Conservation (phyloP, 1,140 invertebrate species). For the Drosophila paulistorum region DNA sequence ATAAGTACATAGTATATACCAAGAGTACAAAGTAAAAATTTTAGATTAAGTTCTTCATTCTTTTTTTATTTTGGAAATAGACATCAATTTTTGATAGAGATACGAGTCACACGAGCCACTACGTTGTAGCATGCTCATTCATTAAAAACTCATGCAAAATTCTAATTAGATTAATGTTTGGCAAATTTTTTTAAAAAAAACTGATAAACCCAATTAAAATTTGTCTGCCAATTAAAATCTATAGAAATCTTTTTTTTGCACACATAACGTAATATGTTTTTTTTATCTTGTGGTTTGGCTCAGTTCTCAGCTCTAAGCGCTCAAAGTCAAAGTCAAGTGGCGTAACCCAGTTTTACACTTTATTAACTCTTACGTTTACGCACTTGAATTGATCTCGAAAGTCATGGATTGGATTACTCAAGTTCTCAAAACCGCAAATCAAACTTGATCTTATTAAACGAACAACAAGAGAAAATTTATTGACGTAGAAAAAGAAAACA, state of each 20-base stretch:
- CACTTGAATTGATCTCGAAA: constrained; percentile 55
- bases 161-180: neutral
- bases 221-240: neutral
- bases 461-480: neutral
- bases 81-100: neutral
- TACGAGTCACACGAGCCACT: neutral
- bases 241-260: neutral
- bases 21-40: neutral
- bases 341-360: constrained; percentile 48
- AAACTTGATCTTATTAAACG: constrained; percentile 36
- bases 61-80: too few species aligned
- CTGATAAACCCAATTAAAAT: constrained; percentile 41
- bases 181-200: neutral
- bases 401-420: constrained; percentile 42
- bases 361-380: constrained; percentile 40
- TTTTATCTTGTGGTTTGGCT: neutral
- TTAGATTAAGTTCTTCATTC: neutral
- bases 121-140: neutral
- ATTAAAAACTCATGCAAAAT: neutral
- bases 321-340: constrained; percentile 63
- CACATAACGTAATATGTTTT: neutral
- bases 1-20: too few species aligned
- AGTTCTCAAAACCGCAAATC: constrained; percentile 36
- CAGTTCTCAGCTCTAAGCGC: constrained; percentile 39
- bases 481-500: constrained; percentile 16